Base-by-base conservation (phyloP, 1,140 invertebrate genomes). In the Fopius arisanus region DNA sequence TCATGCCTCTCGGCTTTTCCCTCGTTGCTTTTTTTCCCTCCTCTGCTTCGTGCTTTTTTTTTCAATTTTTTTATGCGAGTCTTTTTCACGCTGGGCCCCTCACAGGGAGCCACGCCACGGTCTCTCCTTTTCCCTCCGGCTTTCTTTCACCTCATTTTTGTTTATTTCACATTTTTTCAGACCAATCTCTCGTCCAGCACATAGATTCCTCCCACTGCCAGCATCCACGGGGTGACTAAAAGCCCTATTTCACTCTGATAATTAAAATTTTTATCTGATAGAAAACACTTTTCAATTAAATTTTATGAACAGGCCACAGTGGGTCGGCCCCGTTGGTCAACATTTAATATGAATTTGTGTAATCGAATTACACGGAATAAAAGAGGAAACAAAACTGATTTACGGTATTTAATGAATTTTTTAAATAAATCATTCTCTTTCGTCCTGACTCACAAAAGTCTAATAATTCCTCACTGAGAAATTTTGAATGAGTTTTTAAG, bases 51-150 rank as follows among this genome's bases (percentile, higher is more conserved):
- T 40, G 19, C 19, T 16, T 12, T 19, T 67, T 67, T 14, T 26
- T 41, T 5, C 43, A 40, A 16, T 51, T 28, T 48, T 68, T 26
- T 48, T 29, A 33, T 19, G 10, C 29, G 3, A 65, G 14, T 7
- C 29, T 65, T 65, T 69, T 54, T 40, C 51, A 41, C 23, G 40
- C 37, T 28, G 21, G 28, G 59, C 65, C 70, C 26, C 63, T 31
- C 40, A 23, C 63, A 12, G 54, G 54, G 54, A 59, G 54, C 1
- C 43, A n/a, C 2, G 23, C 21, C 54, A 26, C 23, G 54, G 9
- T n/a, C 43, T n/a, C 43, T 48, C 43, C 4, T 28, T 7, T 59
- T 9, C 54, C 54, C 26, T 21, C 21, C 54, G 54, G 54, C 54
- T 5, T 59, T 9, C 6, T 59, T 59, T 26, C 54, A 59, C 54